Evolutionary conservation across 2,797 vertebrate species (phyloP).

Genomic region (Champsocephalus esox): DNA sequence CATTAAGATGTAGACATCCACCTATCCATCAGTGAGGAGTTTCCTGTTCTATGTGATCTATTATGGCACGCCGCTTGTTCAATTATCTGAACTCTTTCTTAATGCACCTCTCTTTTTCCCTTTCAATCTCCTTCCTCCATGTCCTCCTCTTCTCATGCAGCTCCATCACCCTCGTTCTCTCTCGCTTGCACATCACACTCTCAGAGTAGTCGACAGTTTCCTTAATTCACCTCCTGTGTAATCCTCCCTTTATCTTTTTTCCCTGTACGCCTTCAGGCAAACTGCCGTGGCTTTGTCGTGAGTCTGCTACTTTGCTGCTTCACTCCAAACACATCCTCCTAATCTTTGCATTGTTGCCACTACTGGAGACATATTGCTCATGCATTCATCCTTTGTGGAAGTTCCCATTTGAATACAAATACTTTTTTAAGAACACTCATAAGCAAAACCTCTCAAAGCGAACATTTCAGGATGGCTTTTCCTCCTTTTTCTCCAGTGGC

Average conservation of each 20-base stretch:
- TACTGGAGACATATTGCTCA: constrained; percentile 15
- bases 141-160: neutral
- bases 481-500: neutral
- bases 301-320: constrained; percentile 53
- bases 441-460: neutral
- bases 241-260: constrained; percentile 30
- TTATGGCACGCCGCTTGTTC: constrained; percentile 32
- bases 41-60: constrained; percentile 59
- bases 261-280: constrained; percentile 32
- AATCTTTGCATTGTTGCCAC: constrained; percentile 23
- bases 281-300: constrained; percentile 39
- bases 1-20: constrained; percentile 61
- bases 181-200: constrained; percentile 21
- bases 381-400: constrained; percentile 6
- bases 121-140: constrained; percentile 17
- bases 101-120: constrained; percentile 17
- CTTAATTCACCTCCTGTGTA: constrained; percentile 46
- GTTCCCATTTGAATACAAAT: constrained; percentile 11
- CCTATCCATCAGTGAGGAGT: constrained; percentile 65
- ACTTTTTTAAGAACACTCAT: constrained; percentile 30
- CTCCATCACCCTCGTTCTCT: too few species aligned
- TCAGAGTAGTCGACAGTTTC: constrained; percentile 26
- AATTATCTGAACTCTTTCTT: constrained; percentile 34
- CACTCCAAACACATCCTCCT: constrained; percentile 36
- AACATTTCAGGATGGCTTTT: constrained; percentile 21